A percentile compares a stretch with the other conserved stretches of the same genome.
Conservation (phyloP, 2,113 vertebrate genomes). For the Gnathonemus echidnorhynchus region DNA sequence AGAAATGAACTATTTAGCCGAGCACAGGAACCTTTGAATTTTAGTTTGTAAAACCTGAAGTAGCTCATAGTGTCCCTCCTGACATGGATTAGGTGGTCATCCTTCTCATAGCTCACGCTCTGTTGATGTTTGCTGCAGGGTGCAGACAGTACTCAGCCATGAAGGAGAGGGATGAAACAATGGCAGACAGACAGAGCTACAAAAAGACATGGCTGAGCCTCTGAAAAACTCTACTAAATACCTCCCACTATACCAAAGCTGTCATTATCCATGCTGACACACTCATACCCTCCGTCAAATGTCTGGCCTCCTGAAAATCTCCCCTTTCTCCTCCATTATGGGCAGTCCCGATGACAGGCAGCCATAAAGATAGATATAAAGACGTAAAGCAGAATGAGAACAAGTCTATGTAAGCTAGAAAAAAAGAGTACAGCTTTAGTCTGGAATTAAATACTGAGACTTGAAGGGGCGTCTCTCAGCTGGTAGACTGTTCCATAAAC, state of each 20-base stretch:
- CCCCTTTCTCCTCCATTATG: not conserved
- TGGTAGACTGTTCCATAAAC: not conserved
- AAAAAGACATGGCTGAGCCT: not conserved
- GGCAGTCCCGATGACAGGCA: not conserved
- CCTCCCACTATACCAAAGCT: not conserved
- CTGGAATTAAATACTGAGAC: not conserved
- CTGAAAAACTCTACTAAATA: not conserved
- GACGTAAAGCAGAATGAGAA: not conserved
- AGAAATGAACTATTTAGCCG: too few relatives aligned
- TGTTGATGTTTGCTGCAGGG: not conserved
- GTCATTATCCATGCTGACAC: not conserved
- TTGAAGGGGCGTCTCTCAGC: not conserved
- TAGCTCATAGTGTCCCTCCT: too few relatives aligned
- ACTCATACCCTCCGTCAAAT: not conserved
- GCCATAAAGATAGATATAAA: not conserved
- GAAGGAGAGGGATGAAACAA: not conserved
- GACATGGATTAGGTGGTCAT: too few relatives aligned
- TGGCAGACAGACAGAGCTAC: not conserved
- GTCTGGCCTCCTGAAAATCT: not conserved
- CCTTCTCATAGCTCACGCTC: not conserved
- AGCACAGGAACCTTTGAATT: too few relatives aligned
- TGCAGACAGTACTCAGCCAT: not conserved
- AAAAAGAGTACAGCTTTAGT: not conserved
- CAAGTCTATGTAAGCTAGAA: not conserved
- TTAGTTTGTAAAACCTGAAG: too few relatives aligned